Percentiles rank a stretch among this genome's conserved stretches.
These are phyloP conservation scores for Pheucticus melanocephalus DNA, from an alignment of 2,113 vertebrate species.

Conservation along the genomic window DNA sequence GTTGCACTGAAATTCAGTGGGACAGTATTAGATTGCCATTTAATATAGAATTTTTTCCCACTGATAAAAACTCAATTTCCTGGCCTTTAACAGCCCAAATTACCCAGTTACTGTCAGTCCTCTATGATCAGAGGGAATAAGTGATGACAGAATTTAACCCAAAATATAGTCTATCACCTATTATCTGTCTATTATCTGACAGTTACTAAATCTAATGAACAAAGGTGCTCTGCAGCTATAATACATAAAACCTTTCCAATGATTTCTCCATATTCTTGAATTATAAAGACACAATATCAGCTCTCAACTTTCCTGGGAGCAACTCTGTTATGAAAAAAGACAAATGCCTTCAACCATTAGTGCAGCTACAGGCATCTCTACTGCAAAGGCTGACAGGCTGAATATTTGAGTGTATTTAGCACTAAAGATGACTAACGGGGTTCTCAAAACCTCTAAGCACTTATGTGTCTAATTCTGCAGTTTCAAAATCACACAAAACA, in stretches of 20 bases:
- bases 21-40: background rate
- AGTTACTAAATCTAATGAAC: background rate
- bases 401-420: background rate
- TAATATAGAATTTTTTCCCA: background rate
- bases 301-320: background rate
- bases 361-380: background rate
- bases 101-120: background rate
- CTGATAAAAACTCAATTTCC: background rate
- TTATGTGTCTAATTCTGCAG: background rate
- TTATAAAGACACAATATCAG: background rate
- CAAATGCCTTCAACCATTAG: background rate
- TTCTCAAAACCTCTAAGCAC: background rate
- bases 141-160: background rate
- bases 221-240: background rate
- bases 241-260: background rate
- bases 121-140: background rate
- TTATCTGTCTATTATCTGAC: background rate
- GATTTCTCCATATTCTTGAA: background rate
- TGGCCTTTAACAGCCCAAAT: background rate
- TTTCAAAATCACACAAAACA: background rate
- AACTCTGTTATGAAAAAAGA: background rate
- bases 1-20: background rate
- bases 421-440: background rate
- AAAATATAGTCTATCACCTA: background rate
- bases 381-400: background rate